Evolutionary conservation across 2,888 invertebrate genomes (phyloP), one percentile per base, ranked within the genome.

Genomic region (Sarcophaga carnaria): DNA sequence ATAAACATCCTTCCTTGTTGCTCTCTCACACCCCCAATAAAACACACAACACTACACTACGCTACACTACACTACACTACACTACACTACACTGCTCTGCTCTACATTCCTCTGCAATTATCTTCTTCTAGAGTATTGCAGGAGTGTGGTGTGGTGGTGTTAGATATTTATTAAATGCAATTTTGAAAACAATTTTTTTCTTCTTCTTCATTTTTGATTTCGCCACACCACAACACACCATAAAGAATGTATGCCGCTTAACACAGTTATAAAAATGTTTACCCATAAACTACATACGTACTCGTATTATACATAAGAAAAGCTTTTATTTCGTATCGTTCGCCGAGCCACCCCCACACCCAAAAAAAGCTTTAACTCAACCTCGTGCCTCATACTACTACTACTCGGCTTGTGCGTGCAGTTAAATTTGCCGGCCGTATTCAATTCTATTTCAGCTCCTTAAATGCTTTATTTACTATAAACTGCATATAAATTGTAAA

Each of bases 1-100:
- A 83, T 63, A 78, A 83, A 83, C 78, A 78, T 78, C 72, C 78
- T 83, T 66, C 62, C 70, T 71, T 59, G 14, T 49, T 74, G 12
- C 10, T 14, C 22, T 59, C 54, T 54, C 63, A 71, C 80, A 27
- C 59, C 54, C 71, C n/a, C 66, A 49, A 45, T 54, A 66, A 17
- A 14, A n/a, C 8, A 8, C 37, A 37, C 37, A 1, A 37, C 37
- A 37, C 37, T 8, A 37, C 37, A 37, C 37, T 37, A 10, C 37
- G 2, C 8, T 37, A 10, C 37, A 10, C 37, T 37, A 37, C 37
- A 37, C 37, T 37, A 37, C 37, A 2, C 37, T 37, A 1, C 37
- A 37, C 37, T 37, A 10, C 37, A 37, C 37, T 10, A 0, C 37
- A 37, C 37, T 37, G 37, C 37, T 8, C 8, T 37, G 37, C 37